Percentiles rank a stretch among this genome's conserved stretches.
Conservation (phyloP, 2,113 vertebrate species). For the Syngnathus floridae region DNA sequence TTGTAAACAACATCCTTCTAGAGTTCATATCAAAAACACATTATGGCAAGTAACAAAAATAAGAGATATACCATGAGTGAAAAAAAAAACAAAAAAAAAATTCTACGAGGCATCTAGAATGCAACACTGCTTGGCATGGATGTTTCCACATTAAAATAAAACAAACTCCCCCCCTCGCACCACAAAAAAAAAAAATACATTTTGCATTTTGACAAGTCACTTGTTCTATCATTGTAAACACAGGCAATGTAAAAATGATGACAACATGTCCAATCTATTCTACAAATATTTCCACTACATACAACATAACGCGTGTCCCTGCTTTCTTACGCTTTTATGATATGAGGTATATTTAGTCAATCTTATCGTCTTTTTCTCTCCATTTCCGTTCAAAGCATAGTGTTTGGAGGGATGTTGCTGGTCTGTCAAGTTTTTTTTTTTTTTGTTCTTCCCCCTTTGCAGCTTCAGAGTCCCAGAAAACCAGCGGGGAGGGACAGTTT, state of each 20-base stretch:
- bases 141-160: conserved; percentile 56
- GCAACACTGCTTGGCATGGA: conserved; percentile 76
- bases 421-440: conserved; percentile 66
- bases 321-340: conserved; percentile 71
- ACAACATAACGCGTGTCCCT: conserved; percentile 74
- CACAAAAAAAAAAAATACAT: conserved; percentile 54
- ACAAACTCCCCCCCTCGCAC: background rate
- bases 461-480: conserved; percentile 59
- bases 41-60: conserved; percentile 76
- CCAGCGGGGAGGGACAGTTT: conserved; percentile 59
- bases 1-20: conserved; percentile 80
- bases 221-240: conserved; percentile 73
- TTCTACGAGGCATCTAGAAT: conserved; percentile 73
- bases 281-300: conserved; percentile 77
- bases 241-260: conserved; percentile 69
- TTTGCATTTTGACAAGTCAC: conserved; percentile 63
- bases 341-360: conserved; percentile 81
- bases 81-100: conserved; percentile 49
- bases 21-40: conserved; percentile 76
- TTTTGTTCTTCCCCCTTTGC: conserved; percentile 5
- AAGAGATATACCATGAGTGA: conserved; percentile 61
- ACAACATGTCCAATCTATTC: conserved; percentile 72
- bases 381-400: conserved; percentile 65
- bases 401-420: conserved; percentile 61
- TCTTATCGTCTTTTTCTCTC: conserved; percentile 59